These are phyloP conservation scores for Pteronotus mesoamericanus DNA, from an alignment of 2,797 vertebrate species.

Conservation along the genomic window DNA sequence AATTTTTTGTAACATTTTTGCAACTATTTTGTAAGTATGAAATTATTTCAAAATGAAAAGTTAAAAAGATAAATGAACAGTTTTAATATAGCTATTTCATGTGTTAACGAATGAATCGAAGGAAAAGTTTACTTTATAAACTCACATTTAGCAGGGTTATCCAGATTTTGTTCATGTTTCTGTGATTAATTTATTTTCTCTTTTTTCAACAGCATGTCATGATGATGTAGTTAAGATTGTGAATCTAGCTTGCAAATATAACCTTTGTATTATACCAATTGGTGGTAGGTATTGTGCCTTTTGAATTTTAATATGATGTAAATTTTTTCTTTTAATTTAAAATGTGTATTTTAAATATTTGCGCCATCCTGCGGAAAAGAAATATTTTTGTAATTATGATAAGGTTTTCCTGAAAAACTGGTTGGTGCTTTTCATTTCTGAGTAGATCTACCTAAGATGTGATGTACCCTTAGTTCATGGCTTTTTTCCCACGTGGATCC, in stretches of 20 bases:
- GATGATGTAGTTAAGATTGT: conserved; percentile 96
- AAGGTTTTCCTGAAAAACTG: neutral
- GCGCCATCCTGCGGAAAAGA: neutral
- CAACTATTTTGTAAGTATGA: conserved; percentile 3
- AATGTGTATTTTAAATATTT: conserved; percentile 32
- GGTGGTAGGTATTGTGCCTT: conserved; percentile 89
- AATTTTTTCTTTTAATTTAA: conserved; percentile 40
- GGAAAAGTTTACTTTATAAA: neutral
- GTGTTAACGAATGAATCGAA: conserved; percentile 7
- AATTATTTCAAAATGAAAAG: conserved; percentile 43
- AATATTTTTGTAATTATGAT: conserved; percentile 5
- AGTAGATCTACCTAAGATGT: neutral
- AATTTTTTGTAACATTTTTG: conserved; percentile 7
- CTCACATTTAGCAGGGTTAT: conserved; percentile 4
- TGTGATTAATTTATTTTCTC: conserved; percentile 56
- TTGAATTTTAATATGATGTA: conserved; percentile 48
- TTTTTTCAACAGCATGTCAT: conserved; percentile 89
- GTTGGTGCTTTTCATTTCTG: neutral
- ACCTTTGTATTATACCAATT: conserved; percentile 97
- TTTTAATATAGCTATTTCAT: neutral
- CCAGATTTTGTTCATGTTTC: neutral
- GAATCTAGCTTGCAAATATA: conserved; percentile 95
- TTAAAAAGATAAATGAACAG: neutral
- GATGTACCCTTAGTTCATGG: neutral
- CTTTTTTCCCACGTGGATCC: neutral